Conservation (phyloP, 92 coral and sea anemone genomes). For the Heteractis magnifica region DNA sequence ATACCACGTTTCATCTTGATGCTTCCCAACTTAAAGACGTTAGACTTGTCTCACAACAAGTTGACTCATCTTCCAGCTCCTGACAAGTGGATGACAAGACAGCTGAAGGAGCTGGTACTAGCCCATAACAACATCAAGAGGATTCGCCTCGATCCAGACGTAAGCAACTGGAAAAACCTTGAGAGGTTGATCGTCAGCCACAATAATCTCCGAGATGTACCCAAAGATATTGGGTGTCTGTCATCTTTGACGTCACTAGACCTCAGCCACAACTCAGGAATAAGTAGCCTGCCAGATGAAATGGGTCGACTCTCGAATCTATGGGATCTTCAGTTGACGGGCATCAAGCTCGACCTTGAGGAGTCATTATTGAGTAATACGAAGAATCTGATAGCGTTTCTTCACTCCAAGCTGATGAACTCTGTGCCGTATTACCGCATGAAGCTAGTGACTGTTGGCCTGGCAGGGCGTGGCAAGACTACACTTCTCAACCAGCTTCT, state of each 20-base stretch:
- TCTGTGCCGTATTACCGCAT: conserved; percentile 90
- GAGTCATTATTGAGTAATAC: conserved; percentile 77
- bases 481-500: conserved; percentile 70
- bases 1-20: conserved; percentile 74
- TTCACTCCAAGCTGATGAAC: conserved; percentile 77
- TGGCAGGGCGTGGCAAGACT: conserved; percentile 89
- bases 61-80: conserved; percentile 74
- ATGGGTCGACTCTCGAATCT: conserved; percentile 84
- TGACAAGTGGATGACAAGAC: conserved; percentile 73
- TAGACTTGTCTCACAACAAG: conserved; percentile 77
- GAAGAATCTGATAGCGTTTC: conserved; percentile 82
- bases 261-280: conserved; percentile 73
- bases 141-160: conserved; percentile 63
- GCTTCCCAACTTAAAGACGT: conserved; percentile 70
- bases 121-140: conserved; percentile 76
- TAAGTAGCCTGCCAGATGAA: conserved; percentile 86
- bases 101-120: conserved; percentile 81
- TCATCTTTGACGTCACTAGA: conserved; percentile 78
- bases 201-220: conserved; percentile 76
- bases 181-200: conserved; percentile 69
- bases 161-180: conserved; percentile 55
- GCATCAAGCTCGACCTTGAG: conserved; percentile 77
- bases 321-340: conserved; percentile 82
- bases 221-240: conserved; percentile 79
- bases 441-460: conserved; percentile 84